Conservation (phyloP, 2,888 invertebrate genomes). For the Gryllus longicercus region DNA sequence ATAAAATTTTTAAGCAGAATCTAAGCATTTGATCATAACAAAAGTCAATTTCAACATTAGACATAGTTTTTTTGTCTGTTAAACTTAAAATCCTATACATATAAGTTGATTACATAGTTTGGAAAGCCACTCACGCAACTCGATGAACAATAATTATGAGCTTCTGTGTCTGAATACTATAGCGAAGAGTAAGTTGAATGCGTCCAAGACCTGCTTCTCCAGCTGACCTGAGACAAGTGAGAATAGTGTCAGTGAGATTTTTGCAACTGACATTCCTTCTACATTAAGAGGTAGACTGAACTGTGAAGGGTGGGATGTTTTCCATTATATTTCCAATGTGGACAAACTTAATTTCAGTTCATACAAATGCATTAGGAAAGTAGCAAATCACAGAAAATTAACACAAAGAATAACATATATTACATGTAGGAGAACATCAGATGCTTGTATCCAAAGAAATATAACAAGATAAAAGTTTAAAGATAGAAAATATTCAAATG, state of each 20-base stretch:
- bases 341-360: background rate
- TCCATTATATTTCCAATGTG: background rate
- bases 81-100: too few species aligned
- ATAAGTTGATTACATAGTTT: too few species aligned
- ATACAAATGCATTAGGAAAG: background rate
- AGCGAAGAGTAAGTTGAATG: constrained; percentile 79
- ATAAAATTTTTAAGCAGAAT: too few species aligned
- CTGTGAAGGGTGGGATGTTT: background rate
- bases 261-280: background rate
- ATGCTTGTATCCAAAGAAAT: too few species aligned
- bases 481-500: too few species aligned
- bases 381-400: too few species aligned
- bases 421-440: too few species aligned
- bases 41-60: too few species aligned
- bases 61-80: too few species aligned
- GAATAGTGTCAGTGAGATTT: constrained; percentile 26
- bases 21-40: too few species aligned
- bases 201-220: constrained; percentile 74
- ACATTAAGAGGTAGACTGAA: background rate
- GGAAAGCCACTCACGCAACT: constrained; percentile 67
- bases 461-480: too few species aligned
- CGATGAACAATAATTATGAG: constrained; percentile 83
- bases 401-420: too few species aligned
- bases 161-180: constrained; percentile 78
- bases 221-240: constrained; percentile 52